Evolutionary conservation across 2,113 vertebrate genomes (phyloP).

Genomic region (Lepisosteus osseus): DNA sequence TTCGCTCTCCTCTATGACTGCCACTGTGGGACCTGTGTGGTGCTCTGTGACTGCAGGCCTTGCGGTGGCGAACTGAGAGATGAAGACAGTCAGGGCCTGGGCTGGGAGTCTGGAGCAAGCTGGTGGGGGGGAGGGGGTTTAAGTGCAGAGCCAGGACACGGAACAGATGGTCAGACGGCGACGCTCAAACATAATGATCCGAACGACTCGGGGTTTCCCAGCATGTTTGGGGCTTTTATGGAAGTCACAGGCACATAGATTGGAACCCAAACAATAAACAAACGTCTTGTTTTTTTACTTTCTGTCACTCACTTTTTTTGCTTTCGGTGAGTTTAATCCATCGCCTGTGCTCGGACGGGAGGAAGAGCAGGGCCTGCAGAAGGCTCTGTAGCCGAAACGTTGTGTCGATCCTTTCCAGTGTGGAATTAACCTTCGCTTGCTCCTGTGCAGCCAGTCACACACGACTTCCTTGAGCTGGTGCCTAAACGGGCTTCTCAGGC

Average conservation of each 20-base stretch:
- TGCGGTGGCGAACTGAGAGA: neutral
- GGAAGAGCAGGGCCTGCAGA: too few relatives aligned
- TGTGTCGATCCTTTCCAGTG: too few relatives aligned
- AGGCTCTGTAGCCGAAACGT: too few relatives aligned
- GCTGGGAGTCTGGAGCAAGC: neutral
- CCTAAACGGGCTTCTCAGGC: too few relatives aligned
- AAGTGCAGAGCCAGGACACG: neutral
- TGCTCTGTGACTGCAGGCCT: neutral
- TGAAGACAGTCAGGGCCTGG: too few relatives aligned
- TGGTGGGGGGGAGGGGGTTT: neutral
- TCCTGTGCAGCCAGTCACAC: too few relatives aligned
- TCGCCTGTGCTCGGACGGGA: conserved; percentile 24
- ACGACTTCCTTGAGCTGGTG: too few relatives aligned
- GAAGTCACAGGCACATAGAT: conserved; percentile 18
- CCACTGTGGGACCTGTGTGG: neutral
- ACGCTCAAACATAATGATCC: conserved; percentile 5
- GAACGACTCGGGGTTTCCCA: neutral
- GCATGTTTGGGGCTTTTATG: neutral
- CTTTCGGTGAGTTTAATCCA: conserved; percentile 21
- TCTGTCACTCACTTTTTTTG: conserved; percentile 16
- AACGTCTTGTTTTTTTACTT: neutral
- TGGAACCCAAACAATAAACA: neutral
- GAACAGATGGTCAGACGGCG: neutral
- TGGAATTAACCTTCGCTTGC: too few relatives aligned
- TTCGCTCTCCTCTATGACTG: neutral